Evolutionary conservation across 2,113 vertebrate species (phyloP).

Genomic region (Sinosuthora webbiana): DNA sequence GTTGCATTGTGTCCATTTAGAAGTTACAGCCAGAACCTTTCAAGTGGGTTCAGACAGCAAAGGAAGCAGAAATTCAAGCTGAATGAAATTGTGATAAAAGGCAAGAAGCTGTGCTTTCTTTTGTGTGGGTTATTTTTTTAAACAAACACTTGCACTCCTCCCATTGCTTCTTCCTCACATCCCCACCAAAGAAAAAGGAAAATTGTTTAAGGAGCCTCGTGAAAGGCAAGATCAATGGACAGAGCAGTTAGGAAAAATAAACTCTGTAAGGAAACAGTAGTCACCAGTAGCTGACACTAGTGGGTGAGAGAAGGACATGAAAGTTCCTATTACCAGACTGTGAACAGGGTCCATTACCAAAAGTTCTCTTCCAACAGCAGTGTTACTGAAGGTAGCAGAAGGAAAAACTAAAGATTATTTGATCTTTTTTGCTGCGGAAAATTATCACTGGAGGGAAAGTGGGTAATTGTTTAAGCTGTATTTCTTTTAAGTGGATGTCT

Average conservation of each 20-base stretch:
- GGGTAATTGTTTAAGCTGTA: neutral
- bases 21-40: neutral
- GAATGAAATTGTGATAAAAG: neutral
- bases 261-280: neutral
- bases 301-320: neutral
- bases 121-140: slow-evolving; percentile 11
- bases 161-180: neutral
- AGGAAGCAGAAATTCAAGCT: slow-evolving; percentile 14
- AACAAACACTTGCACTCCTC: neutral
- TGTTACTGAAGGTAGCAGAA: neutral
- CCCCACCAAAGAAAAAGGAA: neutral
- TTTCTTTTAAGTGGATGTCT: neutral
- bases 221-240: neutral
- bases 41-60: neutral
- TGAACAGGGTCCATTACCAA: neutral
- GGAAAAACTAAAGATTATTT: neutral
- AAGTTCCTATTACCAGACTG: neutral
- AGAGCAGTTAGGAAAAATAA: neutral
- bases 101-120: neutral
- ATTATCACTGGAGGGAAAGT: neutral
- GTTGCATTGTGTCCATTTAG: slow-evolving; percentile 7
- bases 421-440: neutral
- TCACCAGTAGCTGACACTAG: slow-evolving; percentile 2
- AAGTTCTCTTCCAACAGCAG: neutral
- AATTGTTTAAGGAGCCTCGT: neutral